phyloP scores from a whole-genome alignment of 2,888 invertebrate species.

The Mantis religiosa region DNA sequence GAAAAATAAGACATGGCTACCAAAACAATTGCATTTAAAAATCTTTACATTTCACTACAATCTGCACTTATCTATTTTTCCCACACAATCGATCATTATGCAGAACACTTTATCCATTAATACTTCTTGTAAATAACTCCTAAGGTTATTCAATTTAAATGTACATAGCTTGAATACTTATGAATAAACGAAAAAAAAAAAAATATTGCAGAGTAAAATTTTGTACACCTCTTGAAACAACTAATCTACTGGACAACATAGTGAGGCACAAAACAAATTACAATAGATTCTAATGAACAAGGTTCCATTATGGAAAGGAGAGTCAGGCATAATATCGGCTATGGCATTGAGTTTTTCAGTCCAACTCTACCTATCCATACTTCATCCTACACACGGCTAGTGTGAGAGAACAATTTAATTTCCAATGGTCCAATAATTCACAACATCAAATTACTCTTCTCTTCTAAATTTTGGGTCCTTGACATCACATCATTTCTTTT shows the following conservation, averaged over 20 bases:
- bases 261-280: background rate
- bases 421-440: background rate
- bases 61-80: background rate
- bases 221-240: background rate
- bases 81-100: background rate
- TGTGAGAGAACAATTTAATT: no score
- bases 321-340: no score
- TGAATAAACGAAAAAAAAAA: background rate
- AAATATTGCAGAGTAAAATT: background rate
- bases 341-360: no score
- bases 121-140: background rate
- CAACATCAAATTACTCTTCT: background rate
- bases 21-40: background rate
- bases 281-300: background rate
- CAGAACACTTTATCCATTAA: background rate
- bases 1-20: background rate
- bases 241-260: background rate
- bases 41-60: background rate
- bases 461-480: background rate
- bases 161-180: background rate
- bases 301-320: no score
- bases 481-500: no score
- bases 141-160: background rate
- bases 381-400: no score
- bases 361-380: no score